Percentiles rank a stretch among this genome's conserved stretches.
Evolutionary conservation across 2,888 invertebrate species (phyloP).

Genomic region (Drosophila recens): DNA sequence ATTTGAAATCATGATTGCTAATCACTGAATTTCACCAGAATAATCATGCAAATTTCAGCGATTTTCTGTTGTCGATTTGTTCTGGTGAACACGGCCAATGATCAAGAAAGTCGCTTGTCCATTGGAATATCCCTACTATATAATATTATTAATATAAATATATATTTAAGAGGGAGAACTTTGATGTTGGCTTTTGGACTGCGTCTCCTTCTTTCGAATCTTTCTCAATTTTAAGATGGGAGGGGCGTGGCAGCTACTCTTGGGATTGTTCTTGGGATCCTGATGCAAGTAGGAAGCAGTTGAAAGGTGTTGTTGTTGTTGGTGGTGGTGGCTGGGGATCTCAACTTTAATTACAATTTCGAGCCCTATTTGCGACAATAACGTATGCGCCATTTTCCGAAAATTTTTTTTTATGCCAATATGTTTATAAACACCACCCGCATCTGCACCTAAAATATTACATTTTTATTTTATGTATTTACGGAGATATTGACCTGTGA

Average conservation of each 20-base stretch:
- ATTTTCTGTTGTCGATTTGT: too few species aligned
- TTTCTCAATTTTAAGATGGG: neutral
- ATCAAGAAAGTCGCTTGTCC: neutral
- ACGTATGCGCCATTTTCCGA: too few species aligned
- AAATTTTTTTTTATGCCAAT: too few species aligned
- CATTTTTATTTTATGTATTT: too few species aligned
- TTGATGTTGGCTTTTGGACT: neutral
- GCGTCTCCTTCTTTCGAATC: neutral
- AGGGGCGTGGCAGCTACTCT: neutral
- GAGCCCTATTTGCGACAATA: too few species aligned
- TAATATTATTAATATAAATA: neutral
- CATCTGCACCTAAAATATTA: too few species aligned
- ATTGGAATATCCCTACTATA: neutral
- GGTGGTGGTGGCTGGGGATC: neutral
- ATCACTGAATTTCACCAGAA: too few species aligned
- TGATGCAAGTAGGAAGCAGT: neutral
- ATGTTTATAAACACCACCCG: too few species aligned
- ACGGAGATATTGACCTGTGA: too few species aligned
- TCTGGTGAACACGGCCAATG: too few species aligned
- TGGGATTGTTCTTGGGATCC: neutral
- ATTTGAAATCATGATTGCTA: too few species aligned
- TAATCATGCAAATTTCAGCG: too few species aligned
- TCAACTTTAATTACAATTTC: neutral
- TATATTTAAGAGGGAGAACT: neutral
- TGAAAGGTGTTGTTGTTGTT: neutral